Conservation (phyloP, 2,888 invertebrate species). For the Brassicogethes aeneus region DNA sequence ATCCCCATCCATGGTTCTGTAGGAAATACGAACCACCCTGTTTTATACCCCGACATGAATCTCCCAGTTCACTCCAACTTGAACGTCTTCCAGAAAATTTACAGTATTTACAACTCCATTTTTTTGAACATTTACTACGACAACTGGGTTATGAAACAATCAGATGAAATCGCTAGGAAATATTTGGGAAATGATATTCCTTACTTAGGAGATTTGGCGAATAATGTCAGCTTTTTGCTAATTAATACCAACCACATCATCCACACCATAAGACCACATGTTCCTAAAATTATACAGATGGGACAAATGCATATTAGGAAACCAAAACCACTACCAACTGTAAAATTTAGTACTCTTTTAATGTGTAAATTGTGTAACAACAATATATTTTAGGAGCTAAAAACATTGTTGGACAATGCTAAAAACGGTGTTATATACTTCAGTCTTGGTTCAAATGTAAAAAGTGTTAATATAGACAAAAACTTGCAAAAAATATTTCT, state of each 20-base stretch:
- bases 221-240: conserved; percentile 17
- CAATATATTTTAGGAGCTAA: conserved; percentile 22
- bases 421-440: conserved; percentile 30
- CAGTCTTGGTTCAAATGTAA: conserved; percentile 33
- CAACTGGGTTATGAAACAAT: conserved; percentile 13
- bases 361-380: conserved; percentile 3
- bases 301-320: conserved; percentile 14
- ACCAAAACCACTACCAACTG: conserved; percentile 7
- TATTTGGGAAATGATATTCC: conserved; percentile 14
- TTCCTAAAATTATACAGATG: conserved; percentile 17
- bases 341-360: too few relatives aligned
- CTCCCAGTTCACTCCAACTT: conserved; percentile 5
- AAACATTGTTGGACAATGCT: conserved; percentile 26
- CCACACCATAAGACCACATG: conserved; percentile 14
- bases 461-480: conserved; percentile 25
- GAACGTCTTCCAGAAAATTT: conserved; percentile 7
- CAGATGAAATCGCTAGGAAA: conserved; percentile 16
- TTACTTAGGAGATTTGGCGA: conserved; percentile 18
- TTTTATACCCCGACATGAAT: conserved; percentile 9
- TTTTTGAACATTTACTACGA: conserved; percentile 8
- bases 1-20: conserved; percentile 7
- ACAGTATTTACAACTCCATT: conserved; percentile 5
- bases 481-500: conserved; percentile 26
- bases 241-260: conserved; percentile 19
- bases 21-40: conserved; percentile 11